Base-by-base conservation (phyloP, 2,797 vertebrate genomes). In the Schizopygopsis pylzovi region DNA sequence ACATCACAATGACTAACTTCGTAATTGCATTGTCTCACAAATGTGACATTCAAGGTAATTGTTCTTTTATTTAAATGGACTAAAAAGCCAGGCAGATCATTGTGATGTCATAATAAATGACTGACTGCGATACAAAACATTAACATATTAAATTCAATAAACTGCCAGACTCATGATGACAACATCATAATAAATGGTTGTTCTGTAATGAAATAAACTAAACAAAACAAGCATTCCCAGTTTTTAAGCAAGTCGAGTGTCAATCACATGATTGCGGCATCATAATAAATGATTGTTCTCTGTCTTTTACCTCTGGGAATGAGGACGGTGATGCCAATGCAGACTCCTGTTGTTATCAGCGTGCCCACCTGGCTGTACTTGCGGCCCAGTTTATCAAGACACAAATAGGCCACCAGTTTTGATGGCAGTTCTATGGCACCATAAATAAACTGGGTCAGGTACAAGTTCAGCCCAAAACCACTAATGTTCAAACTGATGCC, bases 361-460 rank as follows among this genome's bases (percentile, higher is more conserved):
- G 87, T 52, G 45, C 94, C 95, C 0, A 89, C 90, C 89, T 96
- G 94, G 67, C 89, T 95, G 59, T 88, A 85, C 15, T 93, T 95
- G 70, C 96, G 94, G 6, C 97, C 97, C 0, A 90, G 9, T 65
- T 85, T 93, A 25, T 95, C 92, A 89, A 97, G 86, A 1, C 90
- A 86, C 52, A 94, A 39, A 2, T 94, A 95, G 10, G 95, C 87
- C 0, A 93, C 16, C 10, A 93, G 3, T 92, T 98, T 97, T 81
- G 95, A 92, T 28, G 97, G 97, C 45, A 98, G 16, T 90, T 98
- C 97, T 65, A 93, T 94, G 1, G 78, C 22, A 0, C 94, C 96
- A 0, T 96, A 97, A 82, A 97, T 92, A 90, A 98, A 96, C 91
- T 97, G 97, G 5, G 94, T 97, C 81, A 97, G 88, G 84, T 97